These are phyloP conservation scores for Caenorhabditis latens DNA, from an alignment of 1,140 invertebrate genomes.

Conservation along the genomic window DNA sequence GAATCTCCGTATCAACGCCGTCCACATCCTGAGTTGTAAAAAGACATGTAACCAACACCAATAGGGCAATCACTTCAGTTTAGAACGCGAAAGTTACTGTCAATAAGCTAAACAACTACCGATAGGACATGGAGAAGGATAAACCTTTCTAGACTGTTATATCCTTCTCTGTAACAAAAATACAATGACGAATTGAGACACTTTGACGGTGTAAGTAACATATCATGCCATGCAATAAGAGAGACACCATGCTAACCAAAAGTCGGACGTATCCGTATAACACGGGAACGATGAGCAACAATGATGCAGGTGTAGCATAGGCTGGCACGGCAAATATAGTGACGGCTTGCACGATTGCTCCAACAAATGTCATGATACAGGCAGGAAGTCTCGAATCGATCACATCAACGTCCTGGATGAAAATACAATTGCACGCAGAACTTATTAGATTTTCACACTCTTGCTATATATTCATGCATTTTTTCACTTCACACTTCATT, in stretches of 20 bases:
- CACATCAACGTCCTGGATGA: conserved; percentile 68
- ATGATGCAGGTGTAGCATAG: conserved; percentile 68
- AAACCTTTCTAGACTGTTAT: too few species aligned
- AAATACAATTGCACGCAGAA: conserved; percentile 4
- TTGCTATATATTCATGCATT: not conserved
- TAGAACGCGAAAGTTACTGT: not conserved
- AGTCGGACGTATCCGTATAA: conserved; percentile 64
- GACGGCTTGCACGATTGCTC: conserved; percentile 66
- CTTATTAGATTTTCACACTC: conserved; percentile 4
- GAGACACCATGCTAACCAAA: conserved; percentile 60
- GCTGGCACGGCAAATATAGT: conserved; percentile 69
- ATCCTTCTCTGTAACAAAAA: not conserved
- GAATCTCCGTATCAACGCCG: conserved; percentile 77
- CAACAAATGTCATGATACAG: conserved; percentile 66
- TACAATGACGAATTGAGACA: conserved; percentile 25
- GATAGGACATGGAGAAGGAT: too few species aligned
- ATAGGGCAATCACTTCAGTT: not conserved
- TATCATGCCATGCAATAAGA: not conserved
- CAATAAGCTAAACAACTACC: too few species aligned
- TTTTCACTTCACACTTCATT: conserved; percentile 10
- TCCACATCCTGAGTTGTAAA: conserved; percentile 70
- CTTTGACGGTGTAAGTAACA: not conserved
- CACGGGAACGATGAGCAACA: conserved; percentile 60
- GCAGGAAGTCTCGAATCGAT: conserved; percentile 69
- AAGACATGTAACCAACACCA: conserved; percentile 6